Percentiles rank a stretch among this genome's conserved stretches.
Evolutionary conservation across 2,888 invertebrate genomes (phyloP).

Genomic region (Macaria liturata): DNA sequence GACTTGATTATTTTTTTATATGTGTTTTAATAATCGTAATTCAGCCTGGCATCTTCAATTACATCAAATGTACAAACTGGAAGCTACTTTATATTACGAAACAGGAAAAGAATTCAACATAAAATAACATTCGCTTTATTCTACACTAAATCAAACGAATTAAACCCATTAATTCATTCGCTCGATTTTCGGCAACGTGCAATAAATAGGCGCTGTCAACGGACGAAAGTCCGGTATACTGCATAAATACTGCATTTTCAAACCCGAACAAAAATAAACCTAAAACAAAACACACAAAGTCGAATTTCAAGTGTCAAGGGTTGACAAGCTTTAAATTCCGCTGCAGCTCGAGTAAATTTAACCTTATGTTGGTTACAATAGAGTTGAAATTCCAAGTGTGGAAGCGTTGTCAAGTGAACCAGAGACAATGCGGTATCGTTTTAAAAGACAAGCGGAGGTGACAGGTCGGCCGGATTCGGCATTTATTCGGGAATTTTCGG

Average conservation of each 20-base stretch:
- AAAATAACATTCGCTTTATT: slow-evolving; percentile 24
- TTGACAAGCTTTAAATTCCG: slow-evolving; percentile 6
- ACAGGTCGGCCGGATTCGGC: slow-evolving; percentile 66
- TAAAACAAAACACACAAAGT: slow-evolving; percentile 25
- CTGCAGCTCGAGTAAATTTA: slow-evolving; percentile 3
- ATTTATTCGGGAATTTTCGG: slow-evolving; percentile 71
- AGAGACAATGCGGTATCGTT: slow-evolving; percentile 74
- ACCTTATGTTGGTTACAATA: slow-evolving; percentile 3
- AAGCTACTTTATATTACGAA: background rate
- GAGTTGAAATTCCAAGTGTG: slow-evolving; percentile 12
- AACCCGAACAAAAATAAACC: slow-evolving; percentile 30
- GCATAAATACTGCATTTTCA: slow-evolving; percentile 59
- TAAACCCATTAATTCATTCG: slow-evolving; percentile 66
- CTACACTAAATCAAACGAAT: slow-evolving; percentile 34
- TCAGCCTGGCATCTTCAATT: too few species aligned
- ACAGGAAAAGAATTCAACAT: slow-evolving; percentile 13
- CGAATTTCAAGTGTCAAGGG: slow-evolving; percentile 30
- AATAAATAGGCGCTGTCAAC: slow-evolving; percentile 71
- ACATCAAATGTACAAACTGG: too few species aligned
- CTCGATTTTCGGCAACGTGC: slow-evolving; percentile 59
- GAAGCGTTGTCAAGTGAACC: slow-evolving; percentile 17
- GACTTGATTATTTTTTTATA: too few species aligned
- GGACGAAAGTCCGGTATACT: slow-evolving; percentile 64
- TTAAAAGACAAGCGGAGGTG: slow-evolving; percentile 74
- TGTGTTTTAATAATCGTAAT: too few species aligned